A percentile compares a stretch with the other conserved stretches of the same genome.
Evolutionary conservation across 2,113 vertebrate genomes (phyloP).

Genomic region (Triplophysa dalaica): DNA sequence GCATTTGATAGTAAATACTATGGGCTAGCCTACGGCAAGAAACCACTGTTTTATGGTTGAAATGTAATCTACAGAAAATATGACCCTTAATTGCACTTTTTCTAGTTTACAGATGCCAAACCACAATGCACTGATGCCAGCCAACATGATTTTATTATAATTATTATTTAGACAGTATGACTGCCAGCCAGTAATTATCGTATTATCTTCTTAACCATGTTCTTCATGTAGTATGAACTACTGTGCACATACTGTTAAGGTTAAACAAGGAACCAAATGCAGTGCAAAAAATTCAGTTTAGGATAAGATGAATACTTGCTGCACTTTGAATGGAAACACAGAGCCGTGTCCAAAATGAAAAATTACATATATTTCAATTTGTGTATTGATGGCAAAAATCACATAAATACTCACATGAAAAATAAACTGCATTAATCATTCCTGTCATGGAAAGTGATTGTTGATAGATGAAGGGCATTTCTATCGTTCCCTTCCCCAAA

Average conservation of each 20-base stretch:
- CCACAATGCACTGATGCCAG: background rate
- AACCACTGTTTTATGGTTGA: background rate
- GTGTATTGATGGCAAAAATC: no score
- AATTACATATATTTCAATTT: no score
- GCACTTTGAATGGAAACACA: no score
- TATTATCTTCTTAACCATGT: background rate
- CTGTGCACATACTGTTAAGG: background rate
- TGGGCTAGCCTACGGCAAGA: background rate
- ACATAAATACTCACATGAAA: no score
- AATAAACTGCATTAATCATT: no score
- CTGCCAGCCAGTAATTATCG: background rate
- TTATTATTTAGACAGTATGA: background rate
- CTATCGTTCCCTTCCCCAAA: no score
- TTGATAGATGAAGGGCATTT: no score
- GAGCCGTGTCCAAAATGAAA: no score
- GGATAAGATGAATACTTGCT: background rate
- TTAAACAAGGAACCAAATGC: background rate
- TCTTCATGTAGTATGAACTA: background rate
- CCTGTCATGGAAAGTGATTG: no score
- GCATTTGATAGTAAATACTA: slow-evolving; percentile 7
- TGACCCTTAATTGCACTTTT: slow-evolving; percentile 12
- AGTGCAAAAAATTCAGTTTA: background rate
- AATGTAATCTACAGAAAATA: slow-evolving; percentile 22
- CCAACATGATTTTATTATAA: background rate
- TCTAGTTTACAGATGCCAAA: slow-evolving; percentile 7